Evolutionary conservation across 2,113 vertebrate species (phyloP).

Genomic region (Zootoca vivipara): DNA sequence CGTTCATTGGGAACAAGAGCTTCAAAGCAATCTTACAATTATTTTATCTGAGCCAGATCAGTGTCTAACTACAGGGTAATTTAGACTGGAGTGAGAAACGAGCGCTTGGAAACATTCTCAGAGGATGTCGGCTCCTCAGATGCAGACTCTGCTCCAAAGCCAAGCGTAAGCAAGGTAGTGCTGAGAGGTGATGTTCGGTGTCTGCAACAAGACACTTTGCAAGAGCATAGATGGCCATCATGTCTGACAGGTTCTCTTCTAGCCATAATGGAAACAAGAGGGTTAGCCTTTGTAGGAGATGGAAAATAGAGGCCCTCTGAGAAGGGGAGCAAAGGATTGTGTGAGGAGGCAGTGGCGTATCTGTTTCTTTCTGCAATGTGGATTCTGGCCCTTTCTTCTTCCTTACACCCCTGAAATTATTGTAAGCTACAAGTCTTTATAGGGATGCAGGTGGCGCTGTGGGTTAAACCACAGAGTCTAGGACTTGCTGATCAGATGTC

Average conservation of each 20-base stretch:
- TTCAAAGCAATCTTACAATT: slow-evolving; percentile 65
- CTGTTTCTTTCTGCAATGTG: background rate
- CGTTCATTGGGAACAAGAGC: slow-evolving; percentile 37
- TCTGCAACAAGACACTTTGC: slow-evolving; percentile 4
- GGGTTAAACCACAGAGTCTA: too few relatives aligned
- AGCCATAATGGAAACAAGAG: background rate
- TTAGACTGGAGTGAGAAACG: slow-evolving; percentile 31
- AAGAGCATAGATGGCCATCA: background rate
- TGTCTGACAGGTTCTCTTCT: background rate
- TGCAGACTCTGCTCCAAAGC: slow-evolving; percentile 5
- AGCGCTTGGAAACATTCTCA: slow-evolving; percentile 25
- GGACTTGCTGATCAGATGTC: too few relatives aligned
- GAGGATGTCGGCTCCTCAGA: slow-evolving; percentile 12
- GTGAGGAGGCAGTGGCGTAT: background rate
- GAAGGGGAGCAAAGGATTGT: background rate
- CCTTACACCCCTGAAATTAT: background rate
- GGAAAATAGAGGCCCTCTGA: background rate
- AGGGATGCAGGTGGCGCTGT: too few relatives aligned
- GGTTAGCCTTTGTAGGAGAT: background rate
- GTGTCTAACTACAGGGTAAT: slow-evolving; percentile 28
- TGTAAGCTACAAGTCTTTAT: background rate
- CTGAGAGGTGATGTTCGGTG: slow-evolving; percentile 27
- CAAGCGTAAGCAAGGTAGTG: slow-evolving; percentile 41
- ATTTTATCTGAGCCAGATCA: slow-evolving; percentile 67
- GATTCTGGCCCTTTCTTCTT: too few relatives aligned